Evolutionary conservation across 2,113 vertebrate species (phyloP).

Genomic region (Bungarus multicinctus): DNA sequence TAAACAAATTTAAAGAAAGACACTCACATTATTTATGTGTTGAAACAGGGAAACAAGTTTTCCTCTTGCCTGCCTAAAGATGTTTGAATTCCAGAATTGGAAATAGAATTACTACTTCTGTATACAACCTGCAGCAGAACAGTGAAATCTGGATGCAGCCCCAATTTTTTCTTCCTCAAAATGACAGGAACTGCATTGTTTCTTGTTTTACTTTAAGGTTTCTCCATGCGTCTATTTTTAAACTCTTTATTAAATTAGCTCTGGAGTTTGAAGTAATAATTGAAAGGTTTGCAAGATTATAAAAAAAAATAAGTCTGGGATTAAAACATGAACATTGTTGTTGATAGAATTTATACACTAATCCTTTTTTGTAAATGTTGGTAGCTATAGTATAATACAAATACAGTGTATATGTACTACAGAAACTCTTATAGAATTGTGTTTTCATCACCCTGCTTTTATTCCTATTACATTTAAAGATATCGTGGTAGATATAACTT

Average conservation of each 20-base stretch:
- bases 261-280: not conserved
- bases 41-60: not conserved
- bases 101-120: not conserved
- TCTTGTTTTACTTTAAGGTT: not conserved
- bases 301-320: constrained; percentile 42
- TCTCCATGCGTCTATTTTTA: not conserved
- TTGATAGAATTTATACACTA: constrained; percentile 18
- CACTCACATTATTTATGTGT: not conserved
- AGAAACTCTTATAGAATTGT: constrained; percentile 31
- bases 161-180: not conserved
- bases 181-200: not conserved
- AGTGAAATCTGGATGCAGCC: not conserved
- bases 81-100: not conserved
- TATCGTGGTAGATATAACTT: constrained; percentile 38
- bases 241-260: not conserved
- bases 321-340: constrained; percentile 37
- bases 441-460: not conserved
- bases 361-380: constrained; percentile 13
- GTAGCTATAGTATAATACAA: not conserved
- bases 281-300: constrained; percentile 34
- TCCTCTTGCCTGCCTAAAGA: not conserved
- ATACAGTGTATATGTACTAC: not conserved
- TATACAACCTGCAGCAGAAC: not conserved
- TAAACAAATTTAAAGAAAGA: not conserved
- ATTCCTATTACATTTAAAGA: constrained; percentile 40